phyloP scores from a whole-genome alignment of 1,140 invertebrate genomes.

The Chironomus tepperi region DNA sequence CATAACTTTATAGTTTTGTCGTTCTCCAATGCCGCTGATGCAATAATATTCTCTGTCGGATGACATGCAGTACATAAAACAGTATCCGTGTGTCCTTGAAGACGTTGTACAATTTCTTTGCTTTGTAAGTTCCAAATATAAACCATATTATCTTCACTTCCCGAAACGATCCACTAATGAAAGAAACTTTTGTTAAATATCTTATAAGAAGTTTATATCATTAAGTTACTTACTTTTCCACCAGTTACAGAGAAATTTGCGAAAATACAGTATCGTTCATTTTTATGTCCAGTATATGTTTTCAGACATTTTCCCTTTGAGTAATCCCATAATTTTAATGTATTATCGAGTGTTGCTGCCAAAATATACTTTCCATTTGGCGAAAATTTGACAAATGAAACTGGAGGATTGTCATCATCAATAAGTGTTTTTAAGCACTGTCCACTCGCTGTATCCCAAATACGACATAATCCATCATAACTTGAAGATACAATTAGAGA shows the following conservation, averaged over 20 bases:
- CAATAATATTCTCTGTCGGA: conserved; percentile 98
- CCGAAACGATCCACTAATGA: conserved; percentile 96
- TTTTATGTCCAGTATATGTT: conserved; percentile 95
- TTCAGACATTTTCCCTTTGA: conserved; percentile 96
- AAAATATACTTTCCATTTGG: conserved; percentile 99
- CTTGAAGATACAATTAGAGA: conserved; percentile 97
- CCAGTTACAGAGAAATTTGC: conserved; percentile 99
- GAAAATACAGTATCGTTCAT: conserved; percentile 99
- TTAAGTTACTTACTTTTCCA: conserved; percentile 55
- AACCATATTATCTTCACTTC: conserved; percentile 98
- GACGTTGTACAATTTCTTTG: conserved; percentile 97
- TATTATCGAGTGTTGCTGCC: conserved; percentile 96
- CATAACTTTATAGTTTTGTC: conserved; percentile 99
- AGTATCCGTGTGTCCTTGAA: conserved; percentile 94
- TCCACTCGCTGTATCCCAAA: conserved; percentile 98
- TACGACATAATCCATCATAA: conserved; percentile 98
- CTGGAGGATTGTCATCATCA: conserved; percentile 98
- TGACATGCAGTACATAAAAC: conserved; percentile 97
- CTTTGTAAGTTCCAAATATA: conserved; percentile 99
- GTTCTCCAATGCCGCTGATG: conserved; percentile 94
- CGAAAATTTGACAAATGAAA: conserved; percentile 99
- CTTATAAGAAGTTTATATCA: conserved; percentile 19
- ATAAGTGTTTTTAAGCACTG: conserved; percentile 64
- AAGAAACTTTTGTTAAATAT: conserved; percentile 28
- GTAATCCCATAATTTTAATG: conserved; percentile 98